Base-by-base conservation (phyloP, 1,140 invertebrate genomes). In the Hylaeus anthracinus region DNA sequence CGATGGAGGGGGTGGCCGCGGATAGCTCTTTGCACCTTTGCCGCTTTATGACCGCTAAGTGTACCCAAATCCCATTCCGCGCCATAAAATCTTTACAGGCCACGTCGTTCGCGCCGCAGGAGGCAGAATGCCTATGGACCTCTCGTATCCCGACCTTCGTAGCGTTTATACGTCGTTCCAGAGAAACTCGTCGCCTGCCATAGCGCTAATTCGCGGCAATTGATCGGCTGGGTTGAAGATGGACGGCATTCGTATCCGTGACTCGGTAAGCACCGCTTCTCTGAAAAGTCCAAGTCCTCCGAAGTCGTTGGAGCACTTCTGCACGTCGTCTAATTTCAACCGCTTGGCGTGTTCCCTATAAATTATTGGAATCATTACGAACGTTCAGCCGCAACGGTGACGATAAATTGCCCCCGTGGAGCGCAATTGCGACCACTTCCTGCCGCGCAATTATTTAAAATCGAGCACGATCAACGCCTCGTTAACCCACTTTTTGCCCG, bases 11-110 rank as follows among this genome's bases (percentile, higher is more conserved):
- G 85, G 85, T 85, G 86, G 82, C 84, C 81, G 74, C 63, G 85
- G 88, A 88, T 87, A 76, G 80, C 90, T 92, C 91, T 91, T 92
- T 92, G 88, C 91, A 91, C 90, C 91, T 92, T 80, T 48, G 84
- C 86, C 86, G 88, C 87, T 92, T 92, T 92, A 92, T 87, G 85
- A 90, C 86, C 79, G 88, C 91, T 92, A 91, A 92, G 90, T 90
- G 90, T 91, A 90, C 88, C 90, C 90, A 88, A 90, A 91, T 92
- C 90, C 89, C 88, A 90, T 90, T 86, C 86, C 87, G 26, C 64
- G 85, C 88, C 89, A 90, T 92, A 92, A 92, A 92, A 90, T 89
- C 82, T 81, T 82, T 78, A 82, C 75, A 84, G 71, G 70, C 64
- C 26, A 43, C 67, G 55, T 74, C 67, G 70, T 60, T 72, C 73